phyloP scores from a whole-genome alignment of 1,140 invertebrate genomes.

The Agrypnia vestita region DNA sequence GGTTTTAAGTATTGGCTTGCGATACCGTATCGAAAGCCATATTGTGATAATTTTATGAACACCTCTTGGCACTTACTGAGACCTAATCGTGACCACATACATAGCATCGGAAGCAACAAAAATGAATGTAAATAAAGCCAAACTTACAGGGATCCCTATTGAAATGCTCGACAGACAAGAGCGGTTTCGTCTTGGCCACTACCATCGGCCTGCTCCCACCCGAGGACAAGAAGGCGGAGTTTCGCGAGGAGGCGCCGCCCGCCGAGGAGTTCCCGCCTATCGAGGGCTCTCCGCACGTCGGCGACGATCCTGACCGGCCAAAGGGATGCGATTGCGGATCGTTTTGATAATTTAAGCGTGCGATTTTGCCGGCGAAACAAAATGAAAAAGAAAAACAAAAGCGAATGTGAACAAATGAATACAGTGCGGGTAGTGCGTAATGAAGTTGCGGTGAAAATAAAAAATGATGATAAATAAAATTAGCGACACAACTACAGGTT shows the following conservation, averaged over 20 bases:
- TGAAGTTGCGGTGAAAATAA: not conserved
- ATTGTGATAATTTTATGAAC: too few species aligned
- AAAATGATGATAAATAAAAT: not conserved
- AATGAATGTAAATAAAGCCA: conserved; percentile 12
- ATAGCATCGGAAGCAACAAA: conserved; percentile 6
- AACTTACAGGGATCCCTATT: conserved; percentile 54
- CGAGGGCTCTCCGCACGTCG: conserved; percentile 23
- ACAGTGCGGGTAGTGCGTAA: not conserved
- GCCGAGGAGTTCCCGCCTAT: conserved; percentile 27
- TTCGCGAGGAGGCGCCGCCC: conserved; percentile 39
- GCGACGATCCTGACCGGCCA: conserved; percentile 34
- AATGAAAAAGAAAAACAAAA: conserved; percentile 21
- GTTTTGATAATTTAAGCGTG: not conserved
- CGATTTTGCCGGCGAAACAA: conserved; percentile 10
- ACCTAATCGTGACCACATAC: too few species aligned
- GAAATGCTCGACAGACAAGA: conserved; percentile 49
- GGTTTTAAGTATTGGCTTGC: too few species aligned
- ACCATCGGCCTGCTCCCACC: conserved; percentile 16
- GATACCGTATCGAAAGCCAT: too few species aligned
- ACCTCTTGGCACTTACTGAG: too few species aligned
- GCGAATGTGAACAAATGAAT: conserved; percentile 11
- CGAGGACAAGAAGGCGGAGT: conserved; percentile 43
- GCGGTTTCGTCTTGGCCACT: conserved; percentile 42
- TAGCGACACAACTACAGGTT: too few species aligned
- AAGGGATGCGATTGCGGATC: not conserved